Base-by-base conservation (phyloP, 1,140 invertebrate genomes). In the Drosophila bipectinata region DNA sequence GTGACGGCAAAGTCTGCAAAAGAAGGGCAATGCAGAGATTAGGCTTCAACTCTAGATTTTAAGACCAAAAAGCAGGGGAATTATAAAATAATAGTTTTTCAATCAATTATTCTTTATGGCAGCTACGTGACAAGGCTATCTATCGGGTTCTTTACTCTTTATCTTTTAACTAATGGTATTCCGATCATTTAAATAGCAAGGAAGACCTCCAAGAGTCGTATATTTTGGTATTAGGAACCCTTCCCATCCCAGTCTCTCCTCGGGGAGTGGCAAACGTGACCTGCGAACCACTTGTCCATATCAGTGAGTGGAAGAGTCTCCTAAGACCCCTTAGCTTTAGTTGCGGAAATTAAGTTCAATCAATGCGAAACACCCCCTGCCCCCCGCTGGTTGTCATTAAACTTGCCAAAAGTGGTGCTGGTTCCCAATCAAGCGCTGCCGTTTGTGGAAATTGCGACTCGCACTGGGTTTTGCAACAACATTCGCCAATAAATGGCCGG, bases 1-100 rank as follows among this genome's bases (percentile, higher is more conserved):
- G 94, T 94, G 9, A 96, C 93, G 4, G 95, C 95, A 62, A 95
- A 92, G 91, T 96, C 95, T 96, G 93, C 1, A 94, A 95, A 48
- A 55, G 56, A 32, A 28, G 39, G 39, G 14, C 5, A 44, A 14
- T 1, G 14, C 7, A 9, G 10, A n/a, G 12, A 12, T 37, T 37
- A 37, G 9, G 9, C 34, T 37, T 37, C 10, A n/a, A n/a, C 12
- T 28, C 26, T 1, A 7, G 0, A 4, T 28, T 28, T 28, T 37
- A 0, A 37, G 9, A 12, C 9, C 34, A n/a, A 37, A 37, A 12
- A 37, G 34, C 26, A 28, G 26, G 26, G 9, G 47, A 8, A 48
- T 45, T 21, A 55, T 37, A 48, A 39, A 5, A 26, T 48, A 58
- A 10, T 63, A 63, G 53, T 63, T 59, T 59, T 58, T 14, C 37